Base-by-base conservation (phyloP, 2,113 vertebrate species). In the Aphyosemion australe region DNA sequence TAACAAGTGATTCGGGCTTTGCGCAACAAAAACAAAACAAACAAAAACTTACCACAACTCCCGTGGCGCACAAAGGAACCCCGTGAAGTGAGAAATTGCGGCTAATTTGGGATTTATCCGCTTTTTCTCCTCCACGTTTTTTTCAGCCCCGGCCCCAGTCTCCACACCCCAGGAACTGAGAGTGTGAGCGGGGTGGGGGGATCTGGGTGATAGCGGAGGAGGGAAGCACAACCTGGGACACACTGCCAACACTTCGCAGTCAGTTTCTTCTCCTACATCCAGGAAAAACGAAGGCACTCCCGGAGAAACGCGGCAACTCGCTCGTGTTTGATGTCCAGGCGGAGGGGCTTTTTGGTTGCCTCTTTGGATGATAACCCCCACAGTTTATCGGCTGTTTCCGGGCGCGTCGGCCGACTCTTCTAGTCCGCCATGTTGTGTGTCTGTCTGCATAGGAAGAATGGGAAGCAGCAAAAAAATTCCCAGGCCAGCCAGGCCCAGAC, bases 381-480 rank as follows among this genome's bases (percentile, higher is more conserved):
- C 86, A 63, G 80, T 90, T 87, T 88, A 77, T 88, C 89, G 75
- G 75, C 83, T 89, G 90, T 90, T 86, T 93, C 91, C 91, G 90
- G 89, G 89, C 91, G 85, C 84, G 85, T 90, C 85, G 82, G 87
- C 84, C 80, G 85, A 82, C 88, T 85, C 61, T 85, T 89, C 88
- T 93, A 93, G 74, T 91, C 92, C 92, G 92, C 92, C 92, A 93
- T 93, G 92, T 93, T 93, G 91, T 91, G 91, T 88, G 90, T 91
- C 84, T 89, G 91, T 90, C 83, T 85, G 84, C 84, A 84, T 71
- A 77, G 91, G 92, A 92, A 91, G 90, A 92, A 91, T 90, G 90
- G 90, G 88, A 91, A 92, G 82, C 82, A 89, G 65, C 82, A 74
- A 83, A 61, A 26, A 72, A 66, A 88, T 91, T 92, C 89, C 90